Conservation (phyloP, 2,113 vertebrate species). For the Speoplatyrhinus poulsoni region DNA sequence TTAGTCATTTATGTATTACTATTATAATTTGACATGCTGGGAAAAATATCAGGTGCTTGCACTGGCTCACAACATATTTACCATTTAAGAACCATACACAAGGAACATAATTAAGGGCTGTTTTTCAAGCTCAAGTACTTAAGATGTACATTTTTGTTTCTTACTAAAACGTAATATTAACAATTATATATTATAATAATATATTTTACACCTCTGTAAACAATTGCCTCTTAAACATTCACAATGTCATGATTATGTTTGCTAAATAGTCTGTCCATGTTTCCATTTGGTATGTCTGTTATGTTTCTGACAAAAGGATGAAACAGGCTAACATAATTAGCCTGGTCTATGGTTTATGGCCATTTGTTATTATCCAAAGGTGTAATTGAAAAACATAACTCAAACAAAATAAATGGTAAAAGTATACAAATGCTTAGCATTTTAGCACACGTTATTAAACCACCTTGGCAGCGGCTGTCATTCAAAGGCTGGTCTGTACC, state of each 20-base stretch:
- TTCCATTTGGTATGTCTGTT: slow-evolving; percentile 5
- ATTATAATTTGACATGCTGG: no score
- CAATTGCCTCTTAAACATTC: slow-evolving; percentile 22
- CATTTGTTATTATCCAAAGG: slow-evolving; percentile 11
- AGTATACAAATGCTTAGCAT: not conserved
- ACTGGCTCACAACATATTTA: no score
- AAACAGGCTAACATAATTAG: not conserved
- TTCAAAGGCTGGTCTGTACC: slow-evolving; percentile 27
- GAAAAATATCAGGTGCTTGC: no score
- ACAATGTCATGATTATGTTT: slow-evolving; percentile 19
- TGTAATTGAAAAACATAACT: slow-evolving; percentile 15
- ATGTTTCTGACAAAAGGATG: slow-evolving; percentile 10
- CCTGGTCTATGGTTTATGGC: not conserved
- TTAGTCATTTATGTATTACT: no score
- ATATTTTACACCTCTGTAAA: slow-evolving; percentile 22
- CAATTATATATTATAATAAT: no score
- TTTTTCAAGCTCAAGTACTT: no score
- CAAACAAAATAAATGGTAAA: slow-evolving; percentile 52
- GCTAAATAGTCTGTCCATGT: slow-evolving; percentile 21
- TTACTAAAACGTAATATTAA: no score
- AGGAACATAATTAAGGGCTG: no score
- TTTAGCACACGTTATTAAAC: not conserved
- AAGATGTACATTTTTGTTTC: no score
- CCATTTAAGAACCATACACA: no score
- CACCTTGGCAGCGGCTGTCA: not conserved